phyloP scores from a whole-genome alignment of 2,113 vertebrate species.

The Daboia siamensis region DNA sequence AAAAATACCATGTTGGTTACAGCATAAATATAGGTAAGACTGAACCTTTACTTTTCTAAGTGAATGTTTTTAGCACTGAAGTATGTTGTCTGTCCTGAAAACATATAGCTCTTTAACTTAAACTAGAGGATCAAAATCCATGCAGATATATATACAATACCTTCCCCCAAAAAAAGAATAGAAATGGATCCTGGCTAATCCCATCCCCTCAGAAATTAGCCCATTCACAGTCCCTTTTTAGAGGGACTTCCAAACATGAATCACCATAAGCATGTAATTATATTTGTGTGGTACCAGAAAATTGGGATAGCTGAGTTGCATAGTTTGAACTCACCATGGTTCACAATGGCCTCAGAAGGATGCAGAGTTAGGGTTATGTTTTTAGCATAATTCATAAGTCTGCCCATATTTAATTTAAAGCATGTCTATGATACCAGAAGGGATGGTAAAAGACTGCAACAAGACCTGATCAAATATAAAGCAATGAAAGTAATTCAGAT shows the following conservation, averaged over 20 bases:
- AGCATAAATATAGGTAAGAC: neutral
- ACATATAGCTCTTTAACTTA: neutral
- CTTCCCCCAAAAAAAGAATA: neutral
- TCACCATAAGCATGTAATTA: neutral
- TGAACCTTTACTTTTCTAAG: neutral
- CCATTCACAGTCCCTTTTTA: neutral
- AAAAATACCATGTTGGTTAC: neutral
- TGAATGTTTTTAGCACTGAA: neutral
- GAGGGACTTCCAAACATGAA: neutral
- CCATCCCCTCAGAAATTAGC: neutral
- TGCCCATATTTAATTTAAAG: neutral
- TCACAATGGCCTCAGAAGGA: neutral
- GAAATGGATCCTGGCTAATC: neutral
- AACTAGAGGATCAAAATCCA: neutral
- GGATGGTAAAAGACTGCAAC: neutral
- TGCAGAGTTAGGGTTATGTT: neutral
- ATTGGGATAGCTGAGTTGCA: neutral
- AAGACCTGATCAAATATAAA: neutral
- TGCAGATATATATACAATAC: neutral
- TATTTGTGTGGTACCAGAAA: neutral
- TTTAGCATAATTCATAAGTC: neutral
- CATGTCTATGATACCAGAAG: neutral
- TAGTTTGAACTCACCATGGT: neutral
- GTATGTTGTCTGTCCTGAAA: neutral
- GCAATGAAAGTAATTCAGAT: conserved; percentile 16